Base-by-base conservation (phyloP, 2,888 invertebrate genomes). In the Trissoscelio sp. region DNA sequence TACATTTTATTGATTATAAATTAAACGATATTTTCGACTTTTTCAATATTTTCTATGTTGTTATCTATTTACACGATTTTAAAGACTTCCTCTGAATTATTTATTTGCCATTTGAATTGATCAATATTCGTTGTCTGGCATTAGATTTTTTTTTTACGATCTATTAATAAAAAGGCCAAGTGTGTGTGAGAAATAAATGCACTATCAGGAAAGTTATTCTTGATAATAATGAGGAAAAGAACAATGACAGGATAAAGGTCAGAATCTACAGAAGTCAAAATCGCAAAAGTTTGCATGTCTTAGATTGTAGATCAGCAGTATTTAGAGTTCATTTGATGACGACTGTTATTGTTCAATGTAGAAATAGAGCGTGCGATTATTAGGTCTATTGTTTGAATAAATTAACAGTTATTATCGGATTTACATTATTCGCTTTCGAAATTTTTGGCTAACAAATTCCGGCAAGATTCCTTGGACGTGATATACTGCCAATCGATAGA, bases 401-500 rank as follows among this genome's bases (percentile, higher is more conserved):
- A 34, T 34, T 34, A 9, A 34, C 2, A 34, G 2, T 34, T 7
- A 1, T 34, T 34, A 34, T 34, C 11, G 34, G 11, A 34, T 34
- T 2, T 34, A 34, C 34, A 2, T 34, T 34, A 7, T 34, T 34
- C 11, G 1, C 9, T 9, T 34, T 34, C 34, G 9, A n/a, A 34
- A 34, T 34, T 34, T 34, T 34, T 34, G 34, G 11, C 11, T 34
- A 34, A 34, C 11, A 34, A 34, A 34, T 34, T 34, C 34, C 9
- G 2, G 11, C 34, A 34, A 34, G 24, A 11, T 34, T 2, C 11
- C 11, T 34, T 5, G 1, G 11, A 0, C 0, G 28, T 53, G 16
- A 9, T 37, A 37, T 57, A 16, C 37, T 37, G 37, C 37, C 55
- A 57, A 57, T 57, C 55, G 55, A 58, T 58, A 58, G 39, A 42